A percentile compares a stretch with the other conserved stretches of the same genome.
Conservation (phyloP, 2,888 invertebrate species). For the Drosophila parthenogenetica region DNA sequence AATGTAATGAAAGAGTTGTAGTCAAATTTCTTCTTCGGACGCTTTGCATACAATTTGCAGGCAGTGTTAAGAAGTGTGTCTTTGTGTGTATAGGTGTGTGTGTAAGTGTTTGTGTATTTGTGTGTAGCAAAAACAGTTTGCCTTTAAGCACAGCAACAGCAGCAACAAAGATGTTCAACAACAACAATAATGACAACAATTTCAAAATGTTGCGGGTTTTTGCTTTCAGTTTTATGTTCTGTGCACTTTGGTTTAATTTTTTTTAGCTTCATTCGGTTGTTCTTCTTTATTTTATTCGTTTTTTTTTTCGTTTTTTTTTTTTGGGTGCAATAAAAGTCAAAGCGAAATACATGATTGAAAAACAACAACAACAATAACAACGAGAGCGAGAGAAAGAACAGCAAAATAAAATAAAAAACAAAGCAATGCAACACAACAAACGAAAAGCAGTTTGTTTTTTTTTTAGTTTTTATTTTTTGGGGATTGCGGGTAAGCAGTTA, state of each 20-base stretch:
- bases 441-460: constrained; percentile 28
- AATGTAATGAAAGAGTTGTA: constrained; percentile 45
- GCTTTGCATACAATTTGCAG: constrained; percentile 64
- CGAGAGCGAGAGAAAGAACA: constrained; percentile 8
- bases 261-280: constrained; percentile 8
- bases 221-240: constrained; percentile 52
- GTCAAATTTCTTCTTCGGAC: constrained; percentile 34
- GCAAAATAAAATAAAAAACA: constrained; percentile 23
- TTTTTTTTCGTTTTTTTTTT: constrained; percentile 20
- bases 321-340: constrained; percentile 72
- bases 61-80: constrained; percentile 60
- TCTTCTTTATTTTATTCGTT: constrained; percentile 17
- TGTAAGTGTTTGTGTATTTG: constrained; percentile 24
- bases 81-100: constrained; percentile 21
- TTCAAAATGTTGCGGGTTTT: constrained; percentile 66
- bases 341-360: constrained; percentile 78
- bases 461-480: background rate
- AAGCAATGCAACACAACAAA: constrained; percentile 52
- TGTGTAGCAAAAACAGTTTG: constrained; percentile 57
- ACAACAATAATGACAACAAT: constrained; percentile 50
- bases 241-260: constrained; percentile 20
- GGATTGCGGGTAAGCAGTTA: background rate
- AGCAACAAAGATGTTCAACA: constrained; percentile 58
- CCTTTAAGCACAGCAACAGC: constrained; percentile 55
- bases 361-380: constrained; percentile 48